phyloP scores from a whole-genome alignment of 2,113 vertebrate genomes.

The Malurus alboscapulatus region DNA sequence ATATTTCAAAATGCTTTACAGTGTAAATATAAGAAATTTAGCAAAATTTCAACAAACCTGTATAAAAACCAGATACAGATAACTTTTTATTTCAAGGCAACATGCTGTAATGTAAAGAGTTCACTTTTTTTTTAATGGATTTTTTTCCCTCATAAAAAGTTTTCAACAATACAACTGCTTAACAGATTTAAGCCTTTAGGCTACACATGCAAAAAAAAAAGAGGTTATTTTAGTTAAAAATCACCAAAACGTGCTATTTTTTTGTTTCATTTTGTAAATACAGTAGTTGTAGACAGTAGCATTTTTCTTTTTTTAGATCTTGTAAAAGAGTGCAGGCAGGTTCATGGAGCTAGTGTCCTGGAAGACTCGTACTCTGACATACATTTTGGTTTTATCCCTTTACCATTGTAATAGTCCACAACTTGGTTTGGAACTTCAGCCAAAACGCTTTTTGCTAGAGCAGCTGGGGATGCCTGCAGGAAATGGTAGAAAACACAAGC shows the following conservation, averaged over 20 bases:
- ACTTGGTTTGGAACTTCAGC: constrained; percentile 99
- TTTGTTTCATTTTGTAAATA: constrained; percentile 64
- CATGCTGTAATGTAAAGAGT: constrained; percentile 89
- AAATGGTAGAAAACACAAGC: constrained; percentile 54
- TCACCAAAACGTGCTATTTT: constrained; percentile 82
- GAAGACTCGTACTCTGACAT: constrained; percentile 90
- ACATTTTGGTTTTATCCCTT: constrained; percentile 95
- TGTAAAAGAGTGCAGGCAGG: constrained; percentile 63
- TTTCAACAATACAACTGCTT: constrained; percentile 77
- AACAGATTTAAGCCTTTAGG: constrained; percentile 76
- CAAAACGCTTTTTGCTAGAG: constrained; percentile 93
- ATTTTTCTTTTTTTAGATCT: constrained; percentile 55
- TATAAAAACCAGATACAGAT: constrained; percentile 88
- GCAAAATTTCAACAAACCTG: constrained; percentile 92
- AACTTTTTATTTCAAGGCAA: constrained; percentile 81
- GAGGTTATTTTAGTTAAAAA: constrained; percentile 76
- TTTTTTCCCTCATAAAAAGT: constrained; percentile 85
- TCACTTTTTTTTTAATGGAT: constrained; percentile 55
- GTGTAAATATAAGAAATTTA: constrained; percentile 93
- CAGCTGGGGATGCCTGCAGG: constrained; percentile 91
- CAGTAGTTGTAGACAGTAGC: constrained; percentile 65
- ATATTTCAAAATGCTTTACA: constrained; percentile 90
- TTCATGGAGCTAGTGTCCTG: constrained; percentile 89
- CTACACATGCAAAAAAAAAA: constrained; percentile 88
- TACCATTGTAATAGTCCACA: constrained; percentile 98